Evolutionary conservation across 30 jellyfish, hydroid and myxozoan genomes (phyloP).

Genomic region (Aurelia aurita): DNA sequence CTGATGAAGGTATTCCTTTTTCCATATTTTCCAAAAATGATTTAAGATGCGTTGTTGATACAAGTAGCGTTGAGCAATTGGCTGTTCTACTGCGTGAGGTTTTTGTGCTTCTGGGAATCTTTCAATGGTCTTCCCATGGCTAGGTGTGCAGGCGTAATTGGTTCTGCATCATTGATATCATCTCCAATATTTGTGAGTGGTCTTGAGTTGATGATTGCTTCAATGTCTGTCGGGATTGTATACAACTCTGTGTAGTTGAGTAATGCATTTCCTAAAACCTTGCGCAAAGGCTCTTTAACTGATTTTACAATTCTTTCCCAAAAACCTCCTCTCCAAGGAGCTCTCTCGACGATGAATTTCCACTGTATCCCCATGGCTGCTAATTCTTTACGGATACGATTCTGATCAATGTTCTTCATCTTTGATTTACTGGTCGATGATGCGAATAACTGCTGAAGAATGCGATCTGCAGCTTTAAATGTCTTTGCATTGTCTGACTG

Average conservation of each 20-base stretch:
- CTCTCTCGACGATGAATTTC: background rate
- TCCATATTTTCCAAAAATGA: background rate
- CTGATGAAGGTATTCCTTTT: background rate
- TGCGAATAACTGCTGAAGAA: background rate
- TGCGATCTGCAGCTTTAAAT: background rate
- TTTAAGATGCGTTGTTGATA: background rate
- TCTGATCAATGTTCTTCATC: background rate
- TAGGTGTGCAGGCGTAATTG: background rate
- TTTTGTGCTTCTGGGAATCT: background rate
- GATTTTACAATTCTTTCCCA: conserved; percentile 40
- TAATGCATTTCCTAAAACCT: conserved; percentile 5
- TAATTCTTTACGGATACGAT: background rate
- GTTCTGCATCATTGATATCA: conserved; percentile 7
- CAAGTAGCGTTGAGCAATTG: background rate
- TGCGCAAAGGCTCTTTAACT: conserved; percentile 4
- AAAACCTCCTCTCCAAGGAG: conserved; percentile 68
- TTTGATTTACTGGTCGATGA: background rate
- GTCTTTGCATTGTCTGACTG: conserved; percentile 37
- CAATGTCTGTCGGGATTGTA: conserved; percentile 42
- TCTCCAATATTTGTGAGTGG: conserved; percentile 53
- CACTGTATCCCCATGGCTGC: background rate
- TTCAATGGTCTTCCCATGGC: background rate
- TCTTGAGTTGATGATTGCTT: conserved; percentile 10
- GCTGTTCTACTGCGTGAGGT: background rate
- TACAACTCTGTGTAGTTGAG: conserved; percentile 31